These are phyloP conservation scores for Nyctibius grandis DNA, from an alignment of 2,797 vertebrate genomes.

Conservation along the genomic window DNA sequence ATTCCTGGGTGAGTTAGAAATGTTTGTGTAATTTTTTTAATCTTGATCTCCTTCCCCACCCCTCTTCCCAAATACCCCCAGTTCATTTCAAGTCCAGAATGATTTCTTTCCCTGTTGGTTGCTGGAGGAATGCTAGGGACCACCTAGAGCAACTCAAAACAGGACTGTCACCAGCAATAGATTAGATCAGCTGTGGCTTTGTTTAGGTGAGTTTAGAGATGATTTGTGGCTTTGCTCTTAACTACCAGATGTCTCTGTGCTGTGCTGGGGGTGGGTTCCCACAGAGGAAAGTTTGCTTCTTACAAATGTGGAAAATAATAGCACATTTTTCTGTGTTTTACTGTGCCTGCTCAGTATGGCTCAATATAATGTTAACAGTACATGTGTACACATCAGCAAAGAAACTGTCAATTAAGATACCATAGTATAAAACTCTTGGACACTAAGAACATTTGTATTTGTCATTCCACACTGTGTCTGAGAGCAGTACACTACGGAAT, in stretches of 20 bases:
- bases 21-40: background rate
- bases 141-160: background rate
- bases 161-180: background rate
- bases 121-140: background rate
- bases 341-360: background rate
- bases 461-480: accelerated
- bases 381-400: background rate
- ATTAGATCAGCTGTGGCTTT: background rate
- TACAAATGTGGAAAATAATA: background rate
- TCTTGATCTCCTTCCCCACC: background rate
- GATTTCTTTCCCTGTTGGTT: background rate
- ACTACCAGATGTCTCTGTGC: background rate
- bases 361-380: background rate
- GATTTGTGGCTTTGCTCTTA: conserved; percentile 18
- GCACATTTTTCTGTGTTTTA: background rate
- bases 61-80: background rate
- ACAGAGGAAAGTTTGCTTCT: background rate
- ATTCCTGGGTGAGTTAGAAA: background rate
- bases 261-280: background rate
- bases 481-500: background rate
- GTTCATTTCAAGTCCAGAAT: background rate
- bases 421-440: background rate
- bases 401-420: background rate
- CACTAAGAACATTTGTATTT: background rate
- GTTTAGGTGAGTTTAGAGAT: conserved; percentile 5